Percentiles rank a stretch among this genome's conserved stretches.
phyloP scores from a whole-genome alignment of 2,113 vertebrate species.

The Sceloporus undulatus region DNA sequence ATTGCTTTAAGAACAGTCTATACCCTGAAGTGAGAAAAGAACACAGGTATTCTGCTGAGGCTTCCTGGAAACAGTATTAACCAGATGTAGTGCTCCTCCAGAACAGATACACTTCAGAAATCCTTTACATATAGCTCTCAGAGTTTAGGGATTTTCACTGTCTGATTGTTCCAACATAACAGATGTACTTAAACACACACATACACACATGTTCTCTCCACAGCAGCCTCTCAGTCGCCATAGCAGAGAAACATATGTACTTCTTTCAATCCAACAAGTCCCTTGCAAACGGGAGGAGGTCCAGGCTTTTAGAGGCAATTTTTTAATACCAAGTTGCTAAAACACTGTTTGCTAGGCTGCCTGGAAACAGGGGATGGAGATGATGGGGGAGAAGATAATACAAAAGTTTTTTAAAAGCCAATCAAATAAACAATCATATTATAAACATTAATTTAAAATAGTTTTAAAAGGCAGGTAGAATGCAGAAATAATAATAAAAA shows the following conservation, averaged over 20 bases:
- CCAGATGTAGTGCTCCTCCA: not conserved
- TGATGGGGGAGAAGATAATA: no score
- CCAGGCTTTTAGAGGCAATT: constrained; percentile 1
- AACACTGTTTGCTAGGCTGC: not conserved
- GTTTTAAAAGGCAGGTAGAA: no score
- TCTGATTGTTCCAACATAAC: not conserved
- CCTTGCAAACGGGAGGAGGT: not conserved
- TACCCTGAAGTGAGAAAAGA: not conserved
- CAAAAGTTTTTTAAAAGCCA: no score
- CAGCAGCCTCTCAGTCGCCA: not conserved
- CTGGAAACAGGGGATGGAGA: no score
- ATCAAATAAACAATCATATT: no score
- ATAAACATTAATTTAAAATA: no score
- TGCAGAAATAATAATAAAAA: no score
- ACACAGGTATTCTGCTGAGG: not conserved
- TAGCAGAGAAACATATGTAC: not conserved
- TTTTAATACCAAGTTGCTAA: not conserved
- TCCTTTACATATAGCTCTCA: not conserved
- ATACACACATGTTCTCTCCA: not conserved
- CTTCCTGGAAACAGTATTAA: not conserved
- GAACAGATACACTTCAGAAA: not conserved
- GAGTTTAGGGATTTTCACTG: not conserved
- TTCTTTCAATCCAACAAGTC: not conserved
- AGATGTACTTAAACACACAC: not conserved
- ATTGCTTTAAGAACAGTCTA: not conserved